Base-by-base conservation (phyloP, 2,797 vertebrate genomes). In the Capromys pilorides region DNA sequence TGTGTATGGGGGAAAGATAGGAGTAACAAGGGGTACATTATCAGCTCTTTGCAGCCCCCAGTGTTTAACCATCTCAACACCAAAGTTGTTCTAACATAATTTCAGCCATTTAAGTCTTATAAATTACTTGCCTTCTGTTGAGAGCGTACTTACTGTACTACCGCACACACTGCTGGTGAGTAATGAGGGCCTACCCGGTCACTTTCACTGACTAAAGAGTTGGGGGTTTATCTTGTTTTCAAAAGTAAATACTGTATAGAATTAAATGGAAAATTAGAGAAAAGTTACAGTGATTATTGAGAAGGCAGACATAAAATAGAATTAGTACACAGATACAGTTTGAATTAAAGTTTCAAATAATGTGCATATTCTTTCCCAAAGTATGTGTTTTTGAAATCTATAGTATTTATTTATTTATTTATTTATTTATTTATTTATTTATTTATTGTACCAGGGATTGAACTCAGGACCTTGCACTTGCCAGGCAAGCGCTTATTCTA, bases 331-430 rank as follows among this genome's bases (percentile, higher is more conserved):
- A 75, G 85, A 39, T 75, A 64, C 18, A 57, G 14, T 81, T 89
- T 54, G 22, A 31, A 36, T 33, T 95, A 84, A 94, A 93, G 39
- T 26, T 69, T 93, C 88, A 94, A 92, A 88, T 75, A 64, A 66
- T 45, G 8, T 87, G 77, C 81, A 86, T 59, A 64, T 64, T 39
- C 11, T 64, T 94, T 67, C 24, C 49, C 28, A 66, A 88, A 64
- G 28, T 81, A 41, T 49, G 26, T 77, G 33, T 95, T 86, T 90
- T 45, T 94, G 62, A 92, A 88, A 91, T 73, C 69, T 36, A 19
- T 39, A 71, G 11, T 39, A 71, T 3, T 54, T 61, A 18, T 83
- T 95, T 89, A 64, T 93, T 80, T 51, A 10, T 51, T 51, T 51
- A 10, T 51, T 11, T 51, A 13, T 3, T 54, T 61, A 18, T 83